Evolutionary conservation across 2,888 invertebrate genomes (phyloP).

Genomic region (Caenorhabditis macrosperma): DNA sequence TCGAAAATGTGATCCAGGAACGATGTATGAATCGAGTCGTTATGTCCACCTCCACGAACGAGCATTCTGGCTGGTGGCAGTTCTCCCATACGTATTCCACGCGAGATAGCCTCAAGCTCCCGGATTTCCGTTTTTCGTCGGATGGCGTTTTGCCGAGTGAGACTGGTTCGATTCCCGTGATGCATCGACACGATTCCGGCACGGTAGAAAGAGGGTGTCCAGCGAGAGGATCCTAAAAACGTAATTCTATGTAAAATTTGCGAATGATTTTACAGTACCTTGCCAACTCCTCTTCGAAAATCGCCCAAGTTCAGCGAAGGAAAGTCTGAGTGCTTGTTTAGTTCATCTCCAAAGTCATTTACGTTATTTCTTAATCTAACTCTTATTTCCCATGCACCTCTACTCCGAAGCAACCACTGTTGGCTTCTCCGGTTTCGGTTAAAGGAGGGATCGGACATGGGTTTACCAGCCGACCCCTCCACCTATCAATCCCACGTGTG

Average conservation of each 20-base stretch:
- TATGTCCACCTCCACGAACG: conserved; percentile 19
- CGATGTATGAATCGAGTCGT: not conserved
- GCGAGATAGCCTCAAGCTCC: conserved; percentile 22
- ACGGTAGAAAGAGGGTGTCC: conserved; percentile 1
- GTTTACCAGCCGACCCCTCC: no score
- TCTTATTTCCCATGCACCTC: no score
- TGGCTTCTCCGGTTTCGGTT: no score
- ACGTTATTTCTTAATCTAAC: no score
- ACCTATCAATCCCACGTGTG: no score
- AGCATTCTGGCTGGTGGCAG: conserved; percentile 24
- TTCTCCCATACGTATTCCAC: conserved; percentile 27
- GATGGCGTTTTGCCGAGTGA: conserved; percentile 58
- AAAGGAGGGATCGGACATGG: no score
- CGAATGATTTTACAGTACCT: conserved; percentile 51
- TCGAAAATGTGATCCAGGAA: conserved; percentile 55
- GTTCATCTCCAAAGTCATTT: no score
- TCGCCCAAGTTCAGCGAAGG: no score
- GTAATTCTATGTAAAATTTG: conserved; percentile 40
- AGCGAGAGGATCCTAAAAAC: conserved; percentile 5
- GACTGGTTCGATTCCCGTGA: conserved; percentile 3
- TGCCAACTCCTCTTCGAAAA: conserved; percentile 5
- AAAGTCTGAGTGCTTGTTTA: no score
- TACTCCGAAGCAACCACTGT: no score
- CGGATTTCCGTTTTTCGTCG: conserved; percentile 34
- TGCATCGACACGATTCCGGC: conserved; percentile 18